phyloP scores from a whole-genome alignment of 2,113 vertebrate genomes.

The Bos indicus region DNA sequence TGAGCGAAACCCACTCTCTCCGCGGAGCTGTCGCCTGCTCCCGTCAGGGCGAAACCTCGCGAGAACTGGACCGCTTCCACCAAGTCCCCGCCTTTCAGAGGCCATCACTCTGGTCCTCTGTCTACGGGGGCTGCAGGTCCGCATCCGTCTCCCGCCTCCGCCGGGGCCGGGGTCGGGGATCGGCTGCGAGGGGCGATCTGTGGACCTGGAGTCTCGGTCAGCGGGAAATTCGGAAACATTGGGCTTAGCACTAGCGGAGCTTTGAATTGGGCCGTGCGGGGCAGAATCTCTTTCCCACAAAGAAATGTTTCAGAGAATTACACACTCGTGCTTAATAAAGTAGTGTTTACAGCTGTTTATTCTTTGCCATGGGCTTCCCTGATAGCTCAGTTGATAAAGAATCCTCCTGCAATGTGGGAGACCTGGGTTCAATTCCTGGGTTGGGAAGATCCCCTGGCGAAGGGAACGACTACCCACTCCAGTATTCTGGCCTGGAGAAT shows the following conservation, averaged over 20 bases:
- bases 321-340: background rate
- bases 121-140: accelerated
- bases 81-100: background rate
- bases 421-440: background rate
- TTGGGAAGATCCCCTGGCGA: background rate
- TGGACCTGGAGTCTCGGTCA: background rate
- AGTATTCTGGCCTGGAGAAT: background rate
- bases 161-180: background rate
- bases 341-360: background rate
- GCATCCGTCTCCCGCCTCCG: background rate
- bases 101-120: accelerated
- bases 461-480: background rate
- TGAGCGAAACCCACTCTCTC: background rate
- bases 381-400: background rate
- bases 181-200: background rate
- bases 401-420: background rate
- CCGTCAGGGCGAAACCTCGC: background rate
- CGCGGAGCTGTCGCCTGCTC: background rate
- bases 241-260: background rate
- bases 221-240: background rate
- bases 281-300: background rate
- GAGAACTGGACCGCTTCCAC: background rate
- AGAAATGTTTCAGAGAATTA: background rate
- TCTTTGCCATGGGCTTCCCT: background rate
- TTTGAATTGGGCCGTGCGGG: background rate